phyloP scores from a whole-genome alignment of 2,797 vertebrate species.

The Xiphorhynchus erythropygius region DNA sequence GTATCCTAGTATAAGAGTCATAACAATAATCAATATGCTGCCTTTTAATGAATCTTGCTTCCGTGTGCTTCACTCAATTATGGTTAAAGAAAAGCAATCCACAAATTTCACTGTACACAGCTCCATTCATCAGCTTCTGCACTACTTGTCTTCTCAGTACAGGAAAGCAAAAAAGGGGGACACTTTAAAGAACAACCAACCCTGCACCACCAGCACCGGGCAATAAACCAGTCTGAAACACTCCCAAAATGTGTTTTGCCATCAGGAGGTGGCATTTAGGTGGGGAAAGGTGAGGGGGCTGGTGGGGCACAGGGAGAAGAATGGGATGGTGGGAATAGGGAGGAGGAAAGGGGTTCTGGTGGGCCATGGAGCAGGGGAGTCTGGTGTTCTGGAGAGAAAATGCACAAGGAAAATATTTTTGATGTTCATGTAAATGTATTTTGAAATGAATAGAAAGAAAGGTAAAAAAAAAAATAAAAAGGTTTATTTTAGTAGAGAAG shows the following conservation, averaged over 20 bases:
- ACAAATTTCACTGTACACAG: constrained; percentile 72
- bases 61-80: constrained; percentile 74
- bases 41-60: constrained; percentile 85
- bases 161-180: constrained; percentile 68
- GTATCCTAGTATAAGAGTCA: constrained; percentile 78
- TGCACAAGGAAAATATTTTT: constrained; percentile 77
- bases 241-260: background rate
- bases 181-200: constrained; percentile 85
- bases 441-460: constrained; percentile 61
- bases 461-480: constrained; percentile 27
- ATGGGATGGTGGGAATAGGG: background rate
- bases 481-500: constrained; percentile 75
- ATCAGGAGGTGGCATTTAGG: background rate
- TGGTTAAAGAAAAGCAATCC: constrained; percentile 65
- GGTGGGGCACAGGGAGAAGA: background rate
- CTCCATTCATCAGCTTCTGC: constrained; percentile 70
- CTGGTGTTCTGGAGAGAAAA: background rate
- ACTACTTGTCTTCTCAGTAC: constrained; percentile 72
- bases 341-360: background rate
- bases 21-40: constrained; percentile 84
- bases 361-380: background rate
- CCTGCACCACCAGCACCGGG: background rate
- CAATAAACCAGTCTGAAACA: background rate
- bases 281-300: background rate
- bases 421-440: constrained; percentile 76